Conservation (phyloP, 2,113 vertebrate species). For the Mirounga angustirostris region DNA sequence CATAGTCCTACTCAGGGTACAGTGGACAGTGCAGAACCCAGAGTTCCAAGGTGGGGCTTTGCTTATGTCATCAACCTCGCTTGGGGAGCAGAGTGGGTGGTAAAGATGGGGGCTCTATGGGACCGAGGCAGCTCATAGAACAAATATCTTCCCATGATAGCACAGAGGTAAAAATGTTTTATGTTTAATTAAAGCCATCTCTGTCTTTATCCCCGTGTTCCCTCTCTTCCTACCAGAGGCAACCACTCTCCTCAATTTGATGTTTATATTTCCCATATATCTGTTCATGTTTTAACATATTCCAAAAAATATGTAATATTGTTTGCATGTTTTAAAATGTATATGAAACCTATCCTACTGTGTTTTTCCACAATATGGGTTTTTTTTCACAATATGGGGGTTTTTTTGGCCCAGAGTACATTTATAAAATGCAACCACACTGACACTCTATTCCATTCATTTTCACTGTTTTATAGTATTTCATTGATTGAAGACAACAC, state of each 20-base stretch:
- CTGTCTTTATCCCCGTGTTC: background rate
- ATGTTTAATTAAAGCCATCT: too few species aligned
- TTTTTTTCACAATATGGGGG: background rate
- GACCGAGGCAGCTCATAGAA: background rate
- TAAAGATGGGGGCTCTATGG: background rate
- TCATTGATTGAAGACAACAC: background rate
- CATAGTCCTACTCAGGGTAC: background rate
- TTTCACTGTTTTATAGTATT: background rate
- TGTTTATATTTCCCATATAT: background rate
- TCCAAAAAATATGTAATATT: background rate
- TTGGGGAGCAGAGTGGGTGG: rapidly evolving
- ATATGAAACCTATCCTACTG: background rate
- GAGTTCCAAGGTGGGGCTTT: background rate
- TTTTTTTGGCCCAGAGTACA: background rate
- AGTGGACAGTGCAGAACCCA: background rate
- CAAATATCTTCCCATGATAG: background rate
- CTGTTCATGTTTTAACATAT: background rate
- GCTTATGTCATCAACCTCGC: background rate
- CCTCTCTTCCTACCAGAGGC: background rate
- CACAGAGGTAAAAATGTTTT: background rate
- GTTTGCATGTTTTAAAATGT: background rate
- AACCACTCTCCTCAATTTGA: background rate
- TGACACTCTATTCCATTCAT: background rate
- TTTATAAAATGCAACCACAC: background rate
- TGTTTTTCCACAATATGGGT: background rate